A percentile compares a stretch with the other conserved stretches of the same genome.
phyloP scores from a whole-genome alignment of 1,140 invertebrate genomes.

The Musca domestica region DNA sequence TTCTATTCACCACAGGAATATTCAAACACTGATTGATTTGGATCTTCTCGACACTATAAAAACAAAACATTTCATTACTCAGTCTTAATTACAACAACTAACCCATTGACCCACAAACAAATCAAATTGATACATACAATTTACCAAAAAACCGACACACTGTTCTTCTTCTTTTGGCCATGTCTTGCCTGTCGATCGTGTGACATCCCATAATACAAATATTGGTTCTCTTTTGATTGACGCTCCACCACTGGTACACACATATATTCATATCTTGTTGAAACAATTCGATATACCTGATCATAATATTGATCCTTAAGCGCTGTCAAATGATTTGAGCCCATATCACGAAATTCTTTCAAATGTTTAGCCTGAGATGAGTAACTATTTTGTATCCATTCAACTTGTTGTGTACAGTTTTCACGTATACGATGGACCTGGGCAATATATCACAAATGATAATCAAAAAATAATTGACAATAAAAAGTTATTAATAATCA shows the following conservation, averaged over 20 bases:
- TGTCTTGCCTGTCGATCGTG: too few relatives aligned
- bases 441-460: background rate
- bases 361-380: constrained; percentile 82
- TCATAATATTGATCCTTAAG: constrained; percentile 89
- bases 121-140: too few relatives aligned
- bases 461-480: background rate
- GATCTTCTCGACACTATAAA: too few relatives aligned
- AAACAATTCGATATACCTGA: constrained; percentile 61
- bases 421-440: constrained; percentile 85
- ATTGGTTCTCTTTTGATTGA: too few relatives aligned
- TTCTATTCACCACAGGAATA: too few relatives aligned
- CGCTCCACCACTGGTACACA: background rate
- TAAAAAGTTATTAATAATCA: background rate
- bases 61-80: too few relatives aligned
- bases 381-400: constrained; percentile 90
- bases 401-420: constrained; percentile 89
- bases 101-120: too few relatives aligned
- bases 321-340: constrained; percentile 78
- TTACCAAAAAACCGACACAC: too few relatives aligned
- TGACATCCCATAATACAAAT: too few relatives aligned
- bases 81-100: too few relatives aligned
- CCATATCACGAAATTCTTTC: constrained; percentile 85
- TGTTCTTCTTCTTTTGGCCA: too few relatives aligned
- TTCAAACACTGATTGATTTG: too few relatives aligned
- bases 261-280: background rate